These are phyloP conservation scores for Strongylocentrotus purpuratus DNA, from an alignment of 35 echinoderm and acorn worm species.

Conservation along the genomic window DNA sequence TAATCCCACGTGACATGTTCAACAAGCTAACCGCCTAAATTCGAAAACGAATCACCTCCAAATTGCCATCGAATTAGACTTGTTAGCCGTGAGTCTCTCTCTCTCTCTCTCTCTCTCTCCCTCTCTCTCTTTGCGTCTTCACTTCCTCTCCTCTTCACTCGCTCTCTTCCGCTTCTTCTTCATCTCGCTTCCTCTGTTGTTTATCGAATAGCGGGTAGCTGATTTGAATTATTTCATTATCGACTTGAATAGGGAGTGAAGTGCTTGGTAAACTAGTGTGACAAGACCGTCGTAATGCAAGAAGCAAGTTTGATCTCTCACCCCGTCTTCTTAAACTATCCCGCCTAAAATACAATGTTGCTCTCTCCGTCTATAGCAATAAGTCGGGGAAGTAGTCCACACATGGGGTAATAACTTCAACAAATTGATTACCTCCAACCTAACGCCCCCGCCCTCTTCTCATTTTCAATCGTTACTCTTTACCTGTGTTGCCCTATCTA, in stretches of 20 bases:
- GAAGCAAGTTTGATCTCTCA: constrained; percentile 7
- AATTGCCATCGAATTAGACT: constrained; percentile 27
- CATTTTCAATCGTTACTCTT: not conserved
- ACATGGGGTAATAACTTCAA: not conserved
- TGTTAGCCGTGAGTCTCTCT: not conserved
- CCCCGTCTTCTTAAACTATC: not conserved
- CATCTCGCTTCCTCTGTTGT: not conserved
- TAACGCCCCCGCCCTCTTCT: not conserved
- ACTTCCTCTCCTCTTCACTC: not conserved
- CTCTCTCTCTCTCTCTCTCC: not conserved
- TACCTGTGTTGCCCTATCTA: too few species aligned
- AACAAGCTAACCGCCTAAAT: constrained; percentile 31
- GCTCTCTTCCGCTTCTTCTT: not conserved
- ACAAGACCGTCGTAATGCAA: constrained; percentile 16
- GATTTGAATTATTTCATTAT: constrained; percentile 44
- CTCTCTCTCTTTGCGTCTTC: not conserved
- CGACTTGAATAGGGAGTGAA: not conserved
- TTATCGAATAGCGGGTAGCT: constrained; percentile 24
- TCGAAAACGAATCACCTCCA: constrained; percentile 25
- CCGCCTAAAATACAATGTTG: not conserved
- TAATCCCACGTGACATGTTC: constrained; percentile 24
- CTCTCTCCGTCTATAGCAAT: not conserved
- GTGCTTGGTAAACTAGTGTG: constrained; percentile 27
- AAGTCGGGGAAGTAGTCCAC: not conserved
- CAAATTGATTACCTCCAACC: not conserved